Evolutionary conservation across 2,113 vertebrate genomes (phyloP).

Genomic region (Furnarius figulus): DNA sequence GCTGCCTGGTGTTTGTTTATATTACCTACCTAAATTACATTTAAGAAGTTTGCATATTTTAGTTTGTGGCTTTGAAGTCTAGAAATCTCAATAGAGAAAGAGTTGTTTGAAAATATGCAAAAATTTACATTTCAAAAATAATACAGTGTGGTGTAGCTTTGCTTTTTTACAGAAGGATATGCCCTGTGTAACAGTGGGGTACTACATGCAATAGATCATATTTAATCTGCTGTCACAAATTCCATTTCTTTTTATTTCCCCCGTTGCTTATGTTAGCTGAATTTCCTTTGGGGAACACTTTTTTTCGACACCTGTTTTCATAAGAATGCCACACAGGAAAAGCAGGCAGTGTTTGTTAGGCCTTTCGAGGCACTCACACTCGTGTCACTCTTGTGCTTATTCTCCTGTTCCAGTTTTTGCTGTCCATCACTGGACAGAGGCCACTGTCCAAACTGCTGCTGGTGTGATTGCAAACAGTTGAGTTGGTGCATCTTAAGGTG

Average conservation of each 20-base stretch:
- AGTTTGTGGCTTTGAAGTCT: neutral
- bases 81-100: neutral
- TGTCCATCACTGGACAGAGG: neutral
- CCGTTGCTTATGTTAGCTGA: neutral
- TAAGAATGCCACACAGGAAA: neutral
- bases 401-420: neutral
- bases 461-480: neutral
- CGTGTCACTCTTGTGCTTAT: neutral
- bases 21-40: neutral
- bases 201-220: neutral
- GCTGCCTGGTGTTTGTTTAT: neutral
- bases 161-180: neutral
- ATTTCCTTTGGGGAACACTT: neutral
- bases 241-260: neutral
- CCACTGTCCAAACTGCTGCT: neutral
- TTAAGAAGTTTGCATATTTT: neutral
- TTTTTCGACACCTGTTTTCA: neutral
- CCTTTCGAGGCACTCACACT: neutral
- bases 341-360: neutral
- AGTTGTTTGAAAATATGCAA: neutral
- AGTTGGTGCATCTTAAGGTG: neutral
- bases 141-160: neutral
- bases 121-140: neutral
- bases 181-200: neutral
- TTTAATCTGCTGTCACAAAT: neutral